Conservation (phyloP, 2,797 vertebrate species). For the Enteromius anoplus region DNA sequence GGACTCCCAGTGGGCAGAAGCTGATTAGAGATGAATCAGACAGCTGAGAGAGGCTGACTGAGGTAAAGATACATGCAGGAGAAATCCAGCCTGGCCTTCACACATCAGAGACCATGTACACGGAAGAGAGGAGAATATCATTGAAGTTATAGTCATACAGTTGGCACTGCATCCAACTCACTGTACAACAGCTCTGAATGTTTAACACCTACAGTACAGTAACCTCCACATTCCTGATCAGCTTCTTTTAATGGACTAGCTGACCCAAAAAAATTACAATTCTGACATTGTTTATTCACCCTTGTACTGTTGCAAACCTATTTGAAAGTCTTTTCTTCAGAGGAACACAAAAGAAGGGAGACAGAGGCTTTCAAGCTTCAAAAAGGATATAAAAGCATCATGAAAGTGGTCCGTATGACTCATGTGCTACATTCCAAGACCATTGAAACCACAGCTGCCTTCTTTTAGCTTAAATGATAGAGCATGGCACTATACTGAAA, state of each 20-base stretch:
- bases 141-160: conserved; percentile 38
- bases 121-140: conserved; percentile 22
- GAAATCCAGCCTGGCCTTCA: conserved; percentile 19
- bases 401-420: background rate
- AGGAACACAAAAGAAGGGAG: background rate
- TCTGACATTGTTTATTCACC: background rate
- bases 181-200: conserved; percentile 17
- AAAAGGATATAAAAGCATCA: background rate
- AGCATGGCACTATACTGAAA: background rate
- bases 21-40: conserved; percentile 54
- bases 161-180: conserved; percentile 32
- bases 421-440: background rate
- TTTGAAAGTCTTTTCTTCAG: background rate
- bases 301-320: background rate
- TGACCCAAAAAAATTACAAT: background rate
- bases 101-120: conserved; percentile 30
- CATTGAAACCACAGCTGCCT: background rate
- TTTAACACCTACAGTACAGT: conserved; percentile 19
- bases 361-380: background rate
- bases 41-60: conserved; percentile 22
- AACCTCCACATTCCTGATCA: background rate
- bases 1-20: conserved; percentile 32
- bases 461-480: background rate
- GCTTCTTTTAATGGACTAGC: background rate
- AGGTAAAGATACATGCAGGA: conserved; percentile 41